phyloP scores from a whole-genome alignment of 2,113 vertebrate genomes.

The Chitala chitala region DNA sequence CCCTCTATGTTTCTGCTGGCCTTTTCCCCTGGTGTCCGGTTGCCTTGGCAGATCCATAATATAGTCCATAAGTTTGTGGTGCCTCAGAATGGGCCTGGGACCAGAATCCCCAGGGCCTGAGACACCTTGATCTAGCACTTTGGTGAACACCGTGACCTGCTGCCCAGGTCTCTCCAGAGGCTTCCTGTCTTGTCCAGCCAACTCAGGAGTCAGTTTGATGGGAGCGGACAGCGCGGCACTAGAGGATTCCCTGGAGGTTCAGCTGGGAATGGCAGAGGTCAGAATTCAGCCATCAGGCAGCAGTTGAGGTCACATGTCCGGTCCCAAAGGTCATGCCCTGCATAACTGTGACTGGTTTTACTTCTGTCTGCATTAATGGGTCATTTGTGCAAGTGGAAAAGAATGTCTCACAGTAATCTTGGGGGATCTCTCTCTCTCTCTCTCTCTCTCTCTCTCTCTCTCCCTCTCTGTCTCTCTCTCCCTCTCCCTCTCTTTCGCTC shows the following conservation, averaged over 20 bases:
- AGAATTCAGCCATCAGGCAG: not conserved
- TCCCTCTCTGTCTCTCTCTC: too few relatives aligned
- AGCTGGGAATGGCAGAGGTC: too few relatives aligned
- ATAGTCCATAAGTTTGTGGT: slow-evolving; percentile 33
- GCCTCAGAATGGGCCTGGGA: slow-evolving; percentile 16
- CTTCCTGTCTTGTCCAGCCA: not conserved
- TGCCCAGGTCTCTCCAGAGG: not conserved
- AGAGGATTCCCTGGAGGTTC: not conserved
- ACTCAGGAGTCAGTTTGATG: not conserved
- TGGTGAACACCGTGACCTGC: not conserved
- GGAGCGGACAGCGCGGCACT: not conserved
- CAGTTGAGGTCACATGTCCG: not conserved
- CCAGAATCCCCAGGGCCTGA: not conserved
- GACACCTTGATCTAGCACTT: too few relatives aligned
- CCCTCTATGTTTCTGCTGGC: slow-evolving; percentile 32
- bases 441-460: too few relatives aligned
- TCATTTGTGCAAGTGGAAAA: too few relatives aligned
- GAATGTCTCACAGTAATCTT: too few relatives aligned
- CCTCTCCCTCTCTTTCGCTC: too few relatives aligned
- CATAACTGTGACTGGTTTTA: too few relatives aligned
- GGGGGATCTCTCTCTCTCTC: too few relatives aligned
- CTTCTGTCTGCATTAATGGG: too few relatives aligned
- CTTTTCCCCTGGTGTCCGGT: slow-evolving; percentile 36
- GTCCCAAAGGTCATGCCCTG: not conserved
- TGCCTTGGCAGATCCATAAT: slow-evolving; percentile 42